Conservation (phyloP, 2,888 invertebrate genomes). For the Agrotis puta region DNA sequence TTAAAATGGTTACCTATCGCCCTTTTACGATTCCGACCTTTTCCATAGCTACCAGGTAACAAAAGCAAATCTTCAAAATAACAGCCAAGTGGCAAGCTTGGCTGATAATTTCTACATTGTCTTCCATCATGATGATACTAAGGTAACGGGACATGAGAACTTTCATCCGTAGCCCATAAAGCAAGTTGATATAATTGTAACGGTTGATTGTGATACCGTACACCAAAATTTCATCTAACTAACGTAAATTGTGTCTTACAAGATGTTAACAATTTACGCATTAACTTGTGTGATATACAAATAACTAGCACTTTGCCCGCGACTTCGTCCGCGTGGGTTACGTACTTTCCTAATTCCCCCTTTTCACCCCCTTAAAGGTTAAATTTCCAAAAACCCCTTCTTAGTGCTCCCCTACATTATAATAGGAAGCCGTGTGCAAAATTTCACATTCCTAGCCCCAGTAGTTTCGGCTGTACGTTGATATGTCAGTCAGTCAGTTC, state of each 20-base stretch:
- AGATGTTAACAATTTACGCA: slow-evolving; percentile 4
- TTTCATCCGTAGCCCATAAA: slow-evolving; percentile 21
- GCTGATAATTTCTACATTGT: slow-evolving; percentile 6
- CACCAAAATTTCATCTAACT: slow-evolving; percentile 19
- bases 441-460: too few relatives aligned
- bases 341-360: too few relatives aligned
- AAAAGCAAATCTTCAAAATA: background rate
- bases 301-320: too few relatives aligned
- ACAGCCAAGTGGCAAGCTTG: background rate
- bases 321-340: too few relatives aligned
- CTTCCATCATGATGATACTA: slow-evolving; percentile 8
- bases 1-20: slow-evolving; percentile 18
- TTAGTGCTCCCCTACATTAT: too few relatives aligned
- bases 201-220: slow-evolving; percentile 40
- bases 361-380: too few relatives aligned
- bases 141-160: slow-evolving; percentile 33
- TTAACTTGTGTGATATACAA: background rate
- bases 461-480: too few relatives aligned
- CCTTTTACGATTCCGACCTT: background rate
- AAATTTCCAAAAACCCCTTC: too few relatives aligned
- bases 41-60: background rate
- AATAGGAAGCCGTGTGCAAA: too few relatives aligned
- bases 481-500: too few relatives aligned
- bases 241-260: slow-evolving; percentile 21
- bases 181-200: slow-evolving; percentile 36